These are phyloP conservation scores for Slavum lentiscoides DNA, from an alignment of 2,888 invertebrate species.

Conservation along the genomic window DNA sequence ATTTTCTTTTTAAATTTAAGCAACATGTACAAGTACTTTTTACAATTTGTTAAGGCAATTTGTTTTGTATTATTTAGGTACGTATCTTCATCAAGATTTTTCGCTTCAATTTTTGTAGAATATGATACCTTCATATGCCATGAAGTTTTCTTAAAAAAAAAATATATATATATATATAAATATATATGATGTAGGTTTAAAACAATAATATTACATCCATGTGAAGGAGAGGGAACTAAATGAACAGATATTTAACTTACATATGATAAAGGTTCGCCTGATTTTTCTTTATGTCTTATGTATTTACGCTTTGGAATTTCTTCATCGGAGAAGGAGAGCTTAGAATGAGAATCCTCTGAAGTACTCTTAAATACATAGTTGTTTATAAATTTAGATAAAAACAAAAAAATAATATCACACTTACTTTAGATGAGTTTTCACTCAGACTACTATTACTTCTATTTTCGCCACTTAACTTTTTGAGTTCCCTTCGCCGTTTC, in stretches of 20 bases:
- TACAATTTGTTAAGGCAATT: slow-evolving; percentile 20
- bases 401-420: not conserved
- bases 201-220: not conserved
- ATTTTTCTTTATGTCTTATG: not conserved
- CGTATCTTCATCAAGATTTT: slow-evolving; percentile 6
- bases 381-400: not conserved
- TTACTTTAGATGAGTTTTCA: not conserved
- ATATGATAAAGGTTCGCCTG: not conserved
- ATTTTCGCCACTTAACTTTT: not conserved
- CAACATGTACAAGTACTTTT: slow-evolving; percentile 5
- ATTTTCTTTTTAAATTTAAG: not conserved
- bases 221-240: not conserved
- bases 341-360: not conserved
- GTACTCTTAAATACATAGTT: slow-evolving; percentile 19
- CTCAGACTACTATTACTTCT: not conserved
- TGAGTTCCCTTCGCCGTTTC: not conserved
- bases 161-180: too few species aligned
- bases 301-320: not conserved
- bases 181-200: not conserved
- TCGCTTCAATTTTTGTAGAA: slow-evolving; percentile 19
- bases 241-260: slow-evolving; percentile 7
- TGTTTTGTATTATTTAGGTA: not conserved
- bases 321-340: not conserved
- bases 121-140: not conserved
- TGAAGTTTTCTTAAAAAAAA: slow-evolving; percentile 27